phyloP scores from a whole-genome alignment of 2,888 invertebrate genomes.

The Orthosia gothica region DNA sequence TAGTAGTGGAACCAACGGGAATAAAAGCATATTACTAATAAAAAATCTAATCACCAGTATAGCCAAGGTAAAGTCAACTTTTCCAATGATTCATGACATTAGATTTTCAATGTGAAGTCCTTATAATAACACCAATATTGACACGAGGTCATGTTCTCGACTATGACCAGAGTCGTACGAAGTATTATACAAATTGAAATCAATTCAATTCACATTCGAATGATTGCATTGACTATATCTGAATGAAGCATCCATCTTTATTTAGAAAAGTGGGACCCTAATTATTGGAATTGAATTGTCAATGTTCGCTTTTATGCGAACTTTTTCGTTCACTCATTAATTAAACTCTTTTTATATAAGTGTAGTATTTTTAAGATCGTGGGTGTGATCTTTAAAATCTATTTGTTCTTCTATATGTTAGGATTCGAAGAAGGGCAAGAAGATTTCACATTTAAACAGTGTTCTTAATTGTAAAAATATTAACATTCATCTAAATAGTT shows the following conservation, averaged over 20 bases:
- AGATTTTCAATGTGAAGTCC: constrained; percentile 32
- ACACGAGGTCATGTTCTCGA: constrained; percentile 39
- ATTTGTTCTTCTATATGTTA: no score
- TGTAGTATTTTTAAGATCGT: no score
- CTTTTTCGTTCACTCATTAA: neutral
- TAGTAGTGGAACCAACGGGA: no score
- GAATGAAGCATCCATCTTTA: constrained; percentile 49
- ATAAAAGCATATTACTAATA: neutral
- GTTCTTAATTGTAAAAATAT: no score
- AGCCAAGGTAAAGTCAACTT: constrained; percentile 6
- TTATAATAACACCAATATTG: constrained; percentile 26
- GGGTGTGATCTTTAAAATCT: no score
- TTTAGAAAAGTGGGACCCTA: constrained; percentile 27
- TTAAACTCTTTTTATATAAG: neutral
- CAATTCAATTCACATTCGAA: constrained; percentile 60
- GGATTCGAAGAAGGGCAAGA: no score
- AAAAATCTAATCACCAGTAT: neutral
- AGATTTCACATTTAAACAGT: no score
- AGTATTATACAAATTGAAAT: constrained; percentile 51
- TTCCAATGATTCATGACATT: constrained; percentile 8
- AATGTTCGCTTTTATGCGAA: neutral
- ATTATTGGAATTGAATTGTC: constrained; percentile 28
- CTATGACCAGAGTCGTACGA: constrained; percentile 11
- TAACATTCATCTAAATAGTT: neutral
- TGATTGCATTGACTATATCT: constrained; percentile 46